phyloP scores from a whole-genome alignment of 2,113 vertebrate genomes.

The Oncorhynchus clarkii region DNA sequence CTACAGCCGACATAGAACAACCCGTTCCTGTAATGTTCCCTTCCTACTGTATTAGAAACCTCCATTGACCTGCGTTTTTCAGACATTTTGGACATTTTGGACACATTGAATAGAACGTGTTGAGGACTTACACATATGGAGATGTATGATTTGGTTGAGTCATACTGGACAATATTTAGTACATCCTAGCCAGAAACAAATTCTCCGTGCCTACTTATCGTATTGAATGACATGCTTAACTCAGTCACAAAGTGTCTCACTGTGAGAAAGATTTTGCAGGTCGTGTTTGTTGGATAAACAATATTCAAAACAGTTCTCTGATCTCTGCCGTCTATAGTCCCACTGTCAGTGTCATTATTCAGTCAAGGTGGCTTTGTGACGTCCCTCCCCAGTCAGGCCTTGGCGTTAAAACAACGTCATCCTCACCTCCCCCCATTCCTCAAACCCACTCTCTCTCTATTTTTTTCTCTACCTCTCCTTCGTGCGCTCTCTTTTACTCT shows the following conservation, averaged over 20 bases:
- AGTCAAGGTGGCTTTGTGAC: slow-evolving; percentile 6
- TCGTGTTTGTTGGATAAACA: slow-evolving; percentile 1
- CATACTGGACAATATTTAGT: slow-evolving; percentile 4
- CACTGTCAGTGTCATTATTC: slow-evolving; percentile 14
- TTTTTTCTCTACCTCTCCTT: neutral
- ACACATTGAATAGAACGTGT: neutral
- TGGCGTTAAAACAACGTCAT: neutral
- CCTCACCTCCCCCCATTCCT: neutral
- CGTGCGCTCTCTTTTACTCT: neutral
- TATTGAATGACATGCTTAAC: neutral
- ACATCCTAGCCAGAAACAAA: neutral
- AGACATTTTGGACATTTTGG: neutral
- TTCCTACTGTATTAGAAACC: no score
- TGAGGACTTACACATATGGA: neutral
- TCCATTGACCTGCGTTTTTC: no score
- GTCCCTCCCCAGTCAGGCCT: neutral
- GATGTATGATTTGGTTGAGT: slow-evolving; percentile 2
- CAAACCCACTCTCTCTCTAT: neutral
- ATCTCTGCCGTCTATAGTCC: slow-evolving; percentile 1
- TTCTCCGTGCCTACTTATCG: slow-evolving; percentile 4
- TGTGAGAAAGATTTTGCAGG: slow-evolving; percentile 14
- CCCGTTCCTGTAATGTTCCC: no score
- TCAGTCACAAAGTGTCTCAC: slow-evolving; percentile 8
- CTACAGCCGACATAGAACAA: neutral
- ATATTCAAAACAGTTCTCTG: slow-evolving; percentile 17